Evolutionary conservation across 1,140 invertebrate genomes (phyloP), one percentile per base, ranked within the genome.

Genomic region (Cryptotermes secundus): DNA sequence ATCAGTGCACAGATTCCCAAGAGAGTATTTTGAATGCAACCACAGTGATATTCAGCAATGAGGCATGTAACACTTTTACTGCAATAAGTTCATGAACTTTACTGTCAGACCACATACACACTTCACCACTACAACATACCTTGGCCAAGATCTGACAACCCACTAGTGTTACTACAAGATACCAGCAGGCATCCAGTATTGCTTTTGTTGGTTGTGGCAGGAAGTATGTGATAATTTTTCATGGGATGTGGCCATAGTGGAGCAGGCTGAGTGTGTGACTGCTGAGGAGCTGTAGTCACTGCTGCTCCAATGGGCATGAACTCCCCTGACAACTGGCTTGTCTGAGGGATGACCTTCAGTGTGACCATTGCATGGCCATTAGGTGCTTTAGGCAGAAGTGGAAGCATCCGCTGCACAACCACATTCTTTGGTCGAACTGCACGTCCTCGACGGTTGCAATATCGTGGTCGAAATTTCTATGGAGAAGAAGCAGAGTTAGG

Each of bases 381-480:
- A 26, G 87, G 86, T 34, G 89, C 87, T 84, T 92, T 90, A 24
- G 90, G 90, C 36, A 91, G 87, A 34, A 92, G 85, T 10, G 93
- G 92, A 34, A 92, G 86, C 88, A 91, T 90, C 83, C 92, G 88
- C 88, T 93, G 92, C 22, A 93, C 92, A 45, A 93, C 91, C 7
- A 93, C 90, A 87, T 90, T 92, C 86, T 92, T 91, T 42, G 89
- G 89, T 45, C 91, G 89, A 34, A 86, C 87, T 79, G 49, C 90
- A 86, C 85, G 88, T 87, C 88, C 92, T 88, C 84, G 91, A 86
- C 91, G 87, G 88, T 92, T 92, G 82, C 89, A 89, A 87, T 91
- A 92, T 22, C 89, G 87, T 81, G 89, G 89, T 36, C 86, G 83
- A 72, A 87, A 87, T 84, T 87, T 86, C 86, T 86, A 45, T 45